phyloP scores from a whole-genome alignment of 1,140 invertebrate genomes.

The Heterodera carotae region DNA sequence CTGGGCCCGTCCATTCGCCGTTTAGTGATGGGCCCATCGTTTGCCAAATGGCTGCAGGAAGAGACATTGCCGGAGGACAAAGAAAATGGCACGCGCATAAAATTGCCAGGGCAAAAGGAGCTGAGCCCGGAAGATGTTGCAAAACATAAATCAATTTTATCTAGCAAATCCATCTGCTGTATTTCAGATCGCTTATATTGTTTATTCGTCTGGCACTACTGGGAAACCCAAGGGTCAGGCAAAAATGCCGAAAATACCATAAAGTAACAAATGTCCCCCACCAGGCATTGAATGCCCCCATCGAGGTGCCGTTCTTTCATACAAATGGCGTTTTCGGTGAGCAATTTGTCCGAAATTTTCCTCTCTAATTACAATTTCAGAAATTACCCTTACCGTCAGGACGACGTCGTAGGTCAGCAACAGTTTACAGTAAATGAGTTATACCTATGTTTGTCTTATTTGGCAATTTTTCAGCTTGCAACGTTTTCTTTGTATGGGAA shows the following conservation, averaged over 20 bases:
- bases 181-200: slow-evolving; percentile 67
- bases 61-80: background rate
- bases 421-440: background rate
- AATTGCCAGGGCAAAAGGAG: background rate
- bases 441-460: background rate
- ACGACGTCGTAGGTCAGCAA: slow-evolving; percentile 62
- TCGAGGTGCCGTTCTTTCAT: slow-evolving; percentile 68
- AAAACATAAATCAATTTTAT: slow-evolving; percentile 18
- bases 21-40: slow-evolving; percentile 28
- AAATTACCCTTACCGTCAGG: slow-evolving; percentile 65
- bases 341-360: slow-evolving; percentile 54
- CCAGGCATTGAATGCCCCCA: slow-evolving; percentile 68
- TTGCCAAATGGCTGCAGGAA: slow-evolving; percentile 29
- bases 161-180: slow-evolving; percentile 58
- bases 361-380: slow-evolving; percentile 65
- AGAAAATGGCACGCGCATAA: background rate
- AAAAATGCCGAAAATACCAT: background rate
- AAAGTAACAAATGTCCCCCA: background rate
- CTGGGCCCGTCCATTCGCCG: background rate
- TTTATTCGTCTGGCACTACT: slow-evolving; percentile 69
- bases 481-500: slow-evolving; percentile 69
- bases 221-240: slow-evolving; percentile 69
- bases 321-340: slow-evolving; percentile 64
- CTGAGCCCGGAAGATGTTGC: slow-evolving; percentile 3
- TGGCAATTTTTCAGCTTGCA: slow-evolving; percentile 58